Evolutionary conservation across 2,888 invertebrate species (phyloP), one percentile per base, ranked within the genome.

Genomic region (Parasteatoda lunata): DNA sequence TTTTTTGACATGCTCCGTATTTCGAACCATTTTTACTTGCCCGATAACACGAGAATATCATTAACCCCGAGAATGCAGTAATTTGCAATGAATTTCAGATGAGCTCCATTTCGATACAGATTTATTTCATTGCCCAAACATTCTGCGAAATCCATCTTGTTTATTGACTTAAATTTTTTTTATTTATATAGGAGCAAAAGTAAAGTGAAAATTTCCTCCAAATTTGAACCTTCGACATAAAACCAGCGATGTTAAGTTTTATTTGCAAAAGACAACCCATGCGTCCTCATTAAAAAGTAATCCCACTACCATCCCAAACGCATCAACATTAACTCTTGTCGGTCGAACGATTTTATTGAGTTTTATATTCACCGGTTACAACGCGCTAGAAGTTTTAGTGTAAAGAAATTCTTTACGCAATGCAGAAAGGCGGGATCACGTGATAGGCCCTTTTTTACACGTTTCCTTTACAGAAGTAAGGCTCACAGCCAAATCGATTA

Each of bases 401-500:
- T 71, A 86, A 86, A 86, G 85, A 86, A 80, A 77, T 83, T 69
- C 79, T 79, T 71, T 79, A 73, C 80, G 80, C 76, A 86, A 64
- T 86, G 85, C 85, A 80, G 85, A 69, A 48, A 54, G 71, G 52
- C 48, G 79, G 52, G 15, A 71, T 80, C 85, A 86, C 85, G 80
- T 86, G 85, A 86, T 72, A 59, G 8, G 11, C 30, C 75, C 54
- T 65, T 80, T 80, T 85, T 86, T 84, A 78, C 69, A 30, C 68
- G 51, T 66, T 78, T 59, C 78, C 59, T 54, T 73, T 30, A 72
- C 48, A 71, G 73, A 84, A 84, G 75, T 78, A 84, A 73, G 78
- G 76, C 80, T 80, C 79, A 85, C 79, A 75, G 84, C 79, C 80
- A 80, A 80, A 86, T 86, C 85, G 80, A 86, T 86, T 71, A 75